Percentiles rank a stretch among this genome's conserved stretches.
These are phyloP conservation scores for Lagocephalus sceleratus DNA, from an alignment of 2,797 vertebrate species.

Conservation along the genomic window DNA sequence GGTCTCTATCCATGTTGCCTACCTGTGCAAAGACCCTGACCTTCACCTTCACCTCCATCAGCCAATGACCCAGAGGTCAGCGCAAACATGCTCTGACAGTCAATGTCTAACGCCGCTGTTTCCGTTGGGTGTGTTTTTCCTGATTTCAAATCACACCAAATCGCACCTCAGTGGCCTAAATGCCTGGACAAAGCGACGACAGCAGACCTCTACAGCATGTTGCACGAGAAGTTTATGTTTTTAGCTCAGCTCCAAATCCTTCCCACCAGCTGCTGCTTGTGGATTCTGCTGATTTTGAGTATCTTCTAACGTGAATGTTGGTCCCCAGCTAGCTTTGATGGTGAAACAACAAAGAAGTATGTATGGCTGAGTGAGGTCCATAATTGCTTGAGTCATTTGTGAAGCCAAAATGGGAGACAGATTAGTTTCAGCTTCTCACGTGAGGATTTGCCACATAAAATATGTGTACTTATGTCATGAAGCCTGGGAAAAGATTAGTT, in stretches of 20 bases:
- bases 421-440: neutral
- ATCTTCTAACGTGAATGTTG: no score
- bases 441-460: neutral
- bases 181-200: slow-evolving; percentile 6
- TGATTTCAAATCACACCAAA: slow-evolving; percentile 9
- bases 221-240: no score
- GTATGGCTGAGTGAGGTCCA: neutral
- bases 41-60: slow-evolving; percentile 31
- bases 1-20: slow-evolving; percentile 8
- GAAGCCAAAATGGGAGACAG: neutral
- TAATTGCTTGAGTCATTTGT: neutral
- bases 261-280: no score
- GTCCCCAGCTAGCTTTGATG: no score
- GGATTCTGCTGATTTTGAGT: no score
- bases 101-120: slow-evolving; percentile 22
- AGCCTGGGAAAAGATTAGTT: neutral
- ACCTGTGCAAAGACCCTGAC: slow-evolving; percentile 39
- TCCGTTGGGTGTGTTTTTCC: slow-evolving; percentile 14
- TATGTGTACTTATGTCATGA: neutral
- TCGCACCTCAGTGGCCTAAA: slow-evolving; percentile 7
- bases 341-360: no score
- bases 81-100: slow-evolving; percentile 38
- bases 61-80: slow-evolving; percentile 42
- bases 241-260: no score
- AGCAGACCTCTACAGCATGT: neutral